These are phyloP conservation scores for Chelonoidis abingdonii DNA, from an alignment of 2,113 vertebrate genomes.

Conservation along the genomic window DNA sequence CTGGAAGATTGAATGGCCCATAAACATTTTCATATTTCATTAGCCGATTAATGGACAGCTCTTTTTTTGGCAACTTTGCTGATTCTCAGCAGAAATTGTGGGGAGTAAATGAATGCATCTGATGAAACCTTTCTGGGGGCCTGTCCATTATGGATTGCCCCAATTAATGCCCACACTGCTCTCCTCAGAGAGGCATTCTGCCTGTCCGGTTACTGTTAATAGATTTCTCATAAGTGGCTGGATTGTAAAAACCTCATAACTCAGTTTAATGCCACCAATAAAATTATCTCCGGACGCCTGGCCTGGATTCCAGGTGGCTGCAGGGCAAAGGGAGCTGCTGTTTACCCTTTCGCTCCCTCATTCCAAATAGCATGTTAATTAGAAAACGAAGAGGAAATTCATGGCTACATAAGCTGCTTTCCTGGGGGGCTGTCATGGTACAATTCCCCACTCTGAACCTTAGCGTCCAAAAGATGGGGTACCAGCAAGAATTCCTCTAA, in stretches of 20 bases:
- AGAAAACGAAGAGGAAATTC: not conserved
- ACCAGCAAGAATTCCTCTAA: no score
- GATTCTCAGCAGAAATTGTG: constrained; percentile 82
- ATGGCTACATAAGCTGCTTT: constrained; percentile 3
- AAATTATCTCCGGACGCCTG: constrained; percentile 81
- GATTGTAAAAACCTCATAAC: constrained; percentile 86
- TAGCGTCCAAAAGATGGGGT: no score
- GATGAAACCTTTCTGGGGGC: constrained; percentile 76
- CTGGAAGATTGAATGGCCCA: constrained; percentile 85
- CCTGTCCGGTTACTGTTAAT: constrained; percentile 86
- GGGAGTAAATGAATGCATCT: constrained; percentile 77
- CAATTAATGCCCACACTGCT: constrained; percentile 79
- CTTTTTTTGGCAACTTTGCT: constrained; percentile 80
- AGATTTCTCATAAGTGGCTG: constrained; percentile 88
- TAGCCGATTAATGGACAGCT: constrained; percentile 82
- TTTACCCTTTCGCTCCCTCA: constrained; percentile 53
- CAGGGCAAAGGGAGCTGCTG: constrained; percentile 18
- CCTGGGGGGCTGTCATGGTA: not conserved
- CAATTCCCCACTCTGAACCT: no score
- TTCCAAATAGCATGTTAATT: not conserved
- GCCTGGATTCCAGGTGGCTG: constrained; percentile 77
- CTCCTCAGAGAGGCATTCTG: constrained; percentile 77
- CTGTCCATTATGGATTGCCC: constrained; percentile 79
- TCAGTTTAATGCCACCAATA: constrained; percentile 86
- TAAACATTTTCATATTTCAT: constrained; percentile 89